A percentile compares a stretch with the other conserved stretches of the same genome.
These are phyloP conservation scores for Cheilosia soror DNA, from an alignment of 2,888 invertebrate species.

Conservation along the genomic window DNA sequence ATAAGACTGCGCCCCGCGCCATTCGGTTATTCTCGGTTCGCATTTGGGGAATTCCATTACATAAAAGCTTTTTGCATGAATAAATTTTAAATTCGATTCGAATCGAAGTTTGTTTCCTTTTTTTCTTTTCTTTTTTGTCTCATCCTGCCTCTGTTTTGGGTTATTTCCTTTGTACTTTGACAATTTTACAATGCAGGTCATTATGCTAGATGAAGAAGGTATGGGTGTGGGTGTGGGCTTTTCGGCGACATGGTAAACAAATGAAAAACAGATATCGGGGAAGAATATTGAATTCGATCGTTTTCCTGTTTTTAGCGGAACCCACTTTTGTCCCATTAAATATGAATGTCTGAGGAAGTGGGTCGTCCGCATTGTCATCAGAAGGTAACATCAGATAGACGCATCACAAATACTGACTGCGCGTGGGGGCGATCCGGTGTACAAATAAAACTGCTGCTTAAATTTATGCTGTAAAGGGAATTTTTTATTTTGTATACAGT, in stretches of 20 bases:
- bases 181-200: constrained; percentile 74
- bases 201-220: constrained; percentile 47
- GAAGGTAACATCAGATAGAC: constrained; percentile 39
- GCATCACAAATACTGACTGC: constrained; percentile 25
- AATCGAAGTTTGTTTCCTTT: constrained; percentile 59
- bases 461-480: constrained; percentile 29
- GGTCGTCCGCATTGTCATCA: constrained; percentile 24
- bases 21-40: constrained; percentile 56
- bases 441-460: constrained; percentile 25
- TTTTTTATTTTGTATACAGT: not conserved
- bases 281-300: constrained; percentile 45
- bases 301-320: constrained; percentile 12
- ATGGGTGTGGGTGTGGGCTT: not conserved
- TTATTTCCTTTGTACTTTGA: constrained; percentile 69
- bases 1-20: constrained; percentile 68
- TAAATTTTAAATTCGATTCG: constrained; percentile 75
- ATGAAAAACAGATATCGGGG: constrained; percentile 69
- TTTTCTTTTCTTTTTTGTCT: not conserved
- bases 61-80: constrained; percentile 76
- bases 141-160: constrained; percentile 18
- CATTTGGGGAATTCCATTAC: constrained; percentile 75
- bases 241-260: constrained; percentile 65
- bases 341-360: constrained; percentile 58
- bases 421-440: not conserved
- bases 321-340: constrained; percentile 65